phyloP scores from a whole-genome alignment of 2,113 vertebrate genomes.

The Percopsis transmontana region DNA sequence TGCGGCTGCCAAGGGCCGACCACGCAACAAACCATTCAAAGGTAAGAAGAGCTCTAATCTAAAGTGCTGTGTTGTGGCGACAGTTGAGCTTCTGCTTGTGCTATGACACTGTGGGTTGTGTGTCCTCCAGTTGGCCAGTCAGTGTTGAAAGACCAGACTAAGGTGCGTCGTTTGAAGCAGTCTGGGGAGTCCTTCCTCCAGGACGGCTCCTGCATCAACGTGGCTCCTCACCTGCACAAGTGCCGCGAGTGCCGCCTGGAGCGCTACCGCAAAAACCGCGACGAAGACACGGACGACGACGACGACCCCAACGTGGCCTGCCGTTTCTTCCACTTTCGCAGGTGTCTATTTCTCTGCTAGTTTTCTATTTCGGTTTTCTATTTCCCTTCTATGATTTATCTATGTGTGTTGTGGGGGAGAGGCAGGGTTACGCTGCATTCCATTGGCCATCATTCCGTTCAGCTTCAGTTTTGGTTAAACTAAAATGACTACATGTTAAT shows the following conservation, averaged over 20 bases:
- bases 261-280: slow-evolving; percentile 94
- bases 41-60: slow-evolving; percentile 71
- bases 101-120: neutral
- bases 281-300: slow-evolving; percentile 85
- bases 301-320: slow-evolving; percentile 97
- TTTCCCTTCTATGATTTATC: neutral
- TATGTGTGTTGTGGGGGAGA: no score
- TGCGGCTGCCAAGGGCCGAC: slow-evolving; percentile 86
- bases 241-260: slow-evolving; percentile 97
- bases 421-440: no score
- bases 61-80: neutral
- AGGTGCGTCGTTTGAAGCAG: slow-evolving; percentile 95
- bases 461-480: neutral
- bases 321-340: slow-evolving; percentile 98
- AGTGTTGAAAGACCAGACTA: slow-evolving; percentile 93
- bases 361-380: neutral
- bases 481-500: neutral
- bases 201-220: slow-evolving; percentile 97
- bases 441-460: no score
- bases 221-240: slow-evolving; percentile 97
- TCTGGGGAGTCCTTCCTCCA: slow-evolving; percentile 97
- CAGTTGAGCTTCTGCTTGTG: neutral
- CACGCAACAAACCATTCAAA: slow-evolving; percentile 93
- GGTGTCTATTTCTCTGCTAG: slow-evolving; percentile 70
- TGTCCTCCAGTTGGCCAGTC: slow-evolving; percentile 88